These are phyloP conservation scores for Poicephalus meyeri DNA, from an alignment of 2,113 vertebrate genomes.

Conservation along the genomic window DNA sequence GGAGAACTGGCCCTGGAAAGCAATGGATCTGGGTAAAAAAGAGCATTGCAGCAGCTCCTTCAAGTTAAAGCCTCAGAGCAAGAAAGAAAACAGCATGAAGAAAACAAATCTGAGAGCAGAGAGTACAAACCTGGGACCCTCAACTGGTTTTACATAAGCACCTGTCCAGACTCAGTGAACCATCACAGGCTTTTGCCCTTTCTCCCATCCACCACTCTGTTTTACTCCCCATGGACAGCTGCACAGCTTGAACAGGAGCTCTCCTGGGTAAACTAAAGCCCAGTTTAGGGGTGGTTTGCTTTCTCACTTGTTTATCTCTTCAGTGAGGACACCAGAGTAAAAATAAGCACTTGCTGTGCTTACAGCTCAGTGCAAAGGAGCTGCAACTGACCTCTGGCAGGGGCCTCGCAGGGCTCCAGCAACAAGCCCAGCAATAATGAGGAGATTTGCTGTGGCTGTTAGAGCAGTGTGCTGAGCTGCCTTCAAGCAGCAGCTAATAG, in stretches of 20 bases:
- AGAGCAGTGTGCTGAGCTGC: not conserved
- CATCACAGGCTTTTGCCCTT: not conserved
- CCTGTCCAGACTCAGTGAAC: not conserved
- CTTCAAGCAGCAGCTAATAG: not conserved
- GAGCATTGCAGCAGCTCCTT: not conserved
- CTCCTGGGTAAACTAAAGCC: not conserved
- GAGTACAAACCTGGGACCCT: not conserved
- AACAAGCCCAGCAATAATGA: not conserved
- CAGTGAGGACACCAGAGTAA: rapidly evolving
- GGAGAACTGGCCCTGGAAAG: not conserved
- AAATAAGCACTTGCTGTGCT: not conserved
- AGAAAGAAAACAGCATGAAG: not conserved
- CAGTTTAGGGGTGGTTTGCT: not conserved
- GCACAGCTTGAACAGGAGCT: not conserved
- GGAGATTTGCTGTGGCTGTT: not conserved
- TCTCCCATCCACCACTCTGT: not conserved
- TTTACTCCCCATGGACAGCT: not conserved
- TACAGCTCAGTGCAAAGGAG: not conserved
- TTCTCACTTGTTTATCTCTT: not conserved
- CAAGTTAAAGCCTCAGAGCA: not conserved
- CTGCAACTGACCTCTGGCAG: not conserved
- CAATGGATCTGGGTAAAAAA: not conserved
- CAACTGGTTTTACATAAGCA: not conserved
- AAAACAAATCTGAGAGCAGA: not conserved
- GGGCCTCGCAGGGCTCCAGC: not conserved